Percentiles rank a stretch among this genome's conserved stretches.
These are phyloP conservation scores for Centropus unirufus DNA, from an alignment of 2,113 vertebrate genomes.

Conservation along the genomic window DNA sequence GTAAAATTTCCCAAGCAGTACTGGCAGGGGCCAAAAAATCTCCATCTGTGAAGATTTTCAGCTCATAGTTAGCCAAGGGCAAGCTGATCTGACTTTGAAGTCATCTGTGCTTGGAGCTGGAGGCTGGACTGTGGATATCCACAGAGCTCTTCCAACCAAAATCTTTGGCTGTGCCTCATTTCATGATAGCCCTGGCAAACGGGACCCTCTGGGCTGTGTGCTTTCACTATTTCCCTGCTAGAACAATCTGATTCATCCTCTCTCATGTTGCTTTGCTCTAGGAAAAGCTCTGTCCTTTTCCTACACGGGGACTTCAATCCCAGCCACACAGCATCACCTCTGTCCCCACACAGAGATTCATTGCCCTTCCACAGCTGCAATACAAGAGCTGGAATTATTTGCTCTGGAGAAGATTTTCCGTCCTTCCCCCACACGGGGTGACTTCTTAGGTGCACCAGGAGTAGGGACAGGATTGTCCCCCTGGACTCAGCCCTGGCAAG, in stretches of 20 bases:
- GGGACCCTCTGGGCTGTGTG: fast-evolving
- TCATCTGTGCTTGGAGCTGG: background rate
- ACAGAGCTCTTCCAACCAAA: background rate
- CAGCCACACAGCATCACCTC: fast-evolving
- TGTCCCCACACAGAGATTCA: background rate
- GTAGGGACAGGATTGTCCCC: no score
- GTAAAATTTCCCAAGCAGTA: background rate
- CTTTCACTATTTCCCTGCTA: background rate
- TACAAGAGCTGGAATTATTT: background rate
- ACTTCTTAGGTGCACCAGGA: background rate
- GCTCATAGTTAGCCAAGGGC: background rate
- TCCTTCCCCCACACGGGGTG: fast-evolving
- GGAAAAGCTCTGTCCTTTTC: background rate
- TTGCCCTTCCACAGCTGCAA: background rate
- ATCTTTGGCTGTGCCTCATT: background rate
- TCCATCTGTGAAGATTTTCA: background rate
- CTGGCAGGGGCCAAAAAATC: background rate
- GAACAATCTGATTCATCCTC: background rate
- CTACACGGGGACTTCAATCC: fast-evolving
- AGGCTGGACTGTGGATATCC: background rate
- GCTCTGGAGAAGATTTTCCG: background rate
- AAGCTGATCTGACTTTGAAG: background rate
- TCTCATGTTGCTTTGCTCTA: background rate
- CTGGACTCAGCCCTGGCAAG: no score
- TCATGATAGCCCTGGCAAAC: background rate